Evolutionary conservation across 2,113 vertebrate species (phyloP), one percentile per base, ranked within the genome.

Genomic region (Pelvicachromis taeniatus): DNA sequence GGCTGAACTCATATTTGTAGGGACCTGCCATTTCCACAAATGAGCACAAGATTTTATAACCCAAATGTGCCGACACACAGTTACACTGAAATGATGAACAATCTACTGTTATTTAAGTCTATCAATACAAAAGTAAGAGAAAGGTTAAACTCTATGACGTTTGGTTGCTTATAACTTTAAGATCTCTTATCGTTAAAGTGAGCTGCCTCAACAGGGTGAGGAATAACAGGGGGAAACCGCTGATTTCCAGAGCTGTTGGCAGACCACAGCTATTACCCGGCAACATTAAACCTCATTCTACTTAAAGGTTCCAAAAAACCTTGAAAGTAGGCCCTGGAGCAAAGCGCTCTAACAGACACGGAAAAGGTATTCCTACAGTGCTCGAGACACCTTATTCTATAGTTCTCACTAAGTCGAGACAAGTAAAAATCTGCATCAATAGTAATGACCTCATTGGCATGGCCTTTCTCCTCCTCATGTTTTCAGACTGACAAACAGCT

Each of bases 1-100:
- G 58, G 54, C 52, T 85, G 87, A 89, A 89, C 86, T 89, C 19
- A 2, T 70, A 42, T 84, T 84, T 70, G 84, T 86, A 81, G 84
- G 40, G 83, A 82, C 86, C 78, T 77, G 93, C 81, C 85, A 79
- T 53, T 91, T 53, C 52, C 52, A 40, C 9, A 16, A 70, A 82
- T 82, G 31, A 45, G 35, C 81, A 48, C 38, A 33, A 6, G 45
- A 73, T 17, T 81, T 52, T 45, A 23, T 42, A 70, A 58, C 1
- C 33, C 29, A 16, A 29, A 40, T 87, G 59, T 65, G 77, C 52
- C 6, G 21, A 59, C 26, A 16, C 29, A 50, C 53, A 73, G 16
- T 29, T 48, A 17, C 40, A 70, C 40, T 17, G 40, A 52, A 31
- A 75, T 8, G 9, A 13, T 52, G 45, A 52, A 11, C 21, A 70